Evolutionary conservation across 2,888 invertebrate genomes (phyloP), one percentile per base, ranked within the genome.

Genomic region (Sminthurides aquaticus): DNA sequence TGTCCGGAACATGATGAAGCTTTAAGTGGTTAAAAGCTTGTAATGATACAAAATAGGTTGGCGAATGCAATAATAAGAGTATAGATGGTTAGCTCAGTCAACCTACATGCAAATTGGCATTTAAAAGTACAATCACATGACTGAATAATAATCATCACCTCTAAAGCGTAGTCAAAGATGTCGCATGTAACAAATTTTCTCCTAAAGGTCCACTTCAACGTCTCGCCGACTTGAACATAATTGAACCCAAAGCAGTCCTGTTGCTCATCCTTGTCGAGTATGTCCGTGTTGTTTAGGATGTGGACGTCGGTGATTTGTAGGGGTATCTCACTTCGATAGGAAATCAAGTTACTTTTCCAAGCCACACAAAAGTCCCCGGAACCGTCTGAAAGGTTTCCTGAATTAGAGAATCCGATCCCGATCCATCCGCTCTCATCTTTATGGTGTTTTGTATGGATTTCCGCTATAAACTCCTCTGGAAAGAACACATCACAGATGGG

Each of bases 111-210:
- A n/a, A n/a, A n/a, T n/a, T n/a, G n/a, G n/a, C n/a, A n/a, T n/a
- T n/a, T n/a, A n/a, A n/a, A n/a, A n/a, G n/a, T n/a, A n/a, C n/a
- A n/a, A n/a, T n/a, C n/a, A n/a, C n/a, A n/a, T n/a, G n/a, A n/a
- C n/a, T n/a, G n/a, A n/a, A n/a, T n/a, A n/a, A n/a, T n/a, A n/a
- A n/a, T n/a, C n/a, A n/a, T 34, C 80, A 87, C 90, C 83, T 89
- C 87, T 70, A 90, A 87, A 20, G 87, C 76, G 76, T 90, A 90
- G 77, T 89, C 87, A 61, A 82, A 79, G 20, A 82, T 80, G 77
- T 92, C 91, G 76, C 94, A 94, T 1, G 92, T 92, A 76, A 92
- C 91, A 75, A 93, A 90, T 76, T 85, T 84, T 62, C 92, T 82
- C 34, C 85, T 83, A 76, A 89, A 94, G 1, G 87, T 85, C 76